Evolutionary conservation across 2,888 invertebrate species (phyloP), one percentile per base, ranked within the genome.

Genomic region (Patella caerulea): DNA sequence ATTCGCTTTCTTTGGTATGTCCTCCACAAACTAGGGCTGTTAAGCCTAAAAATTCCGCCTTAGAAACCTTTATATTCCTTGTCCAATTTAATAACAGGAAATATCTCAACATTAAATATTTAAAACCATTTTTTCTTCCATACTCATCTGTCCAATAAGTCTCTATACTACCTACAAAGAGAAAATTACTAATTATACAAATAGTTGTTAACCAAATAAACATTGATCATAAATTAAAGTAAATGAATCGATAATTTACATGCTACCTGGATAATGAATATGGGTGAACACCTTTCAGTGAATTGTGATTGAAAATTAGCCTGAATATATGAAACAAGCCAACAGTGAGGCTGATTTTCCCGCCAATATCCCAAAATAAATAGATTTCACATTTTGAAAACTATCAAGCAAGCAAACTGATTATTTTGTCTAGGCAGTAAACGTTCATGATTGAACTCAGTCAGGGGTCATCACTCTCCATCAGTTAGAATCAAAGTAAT

Each of bases 51-150:
- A 88, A 90, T 83, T 91, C 91, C 71, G 85, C 83, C 56, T 86
- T 83, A 11, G 82, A 76, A 2, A 91, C 69, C 75, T 82, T 79
- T 59, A 91, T 85, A 81, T 89, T 88, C 53, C 77, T 78, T 0
- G 83, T 83, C 86, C 88, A 87, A 84, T 89, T 90, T 70, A 89
- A 76, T 29, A 85, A 73, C 14, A 90, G 85, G 82, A 90, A 90
- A 79, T 90, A 91, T 7, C 91, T 85, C 53, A 91, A 83, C 15
- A 89, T 70, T 74, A 87, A 87, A 52, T 85, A 85, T 14, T 84
- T 81, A 81, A 90, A 91, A 1, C 90, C 91, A 70, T 79, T 87
- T 78, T 86, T 86, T 7, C 88, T 74, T 2, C 90, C 91, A 80
- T 90, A 91, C 19, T 85, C 81, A 56, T 88, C 86, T 83, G 88